Evolutionary conservation across 2,797 vertebrate species (phyloP).

Genomic region (Acanthis flammea): DNA sequence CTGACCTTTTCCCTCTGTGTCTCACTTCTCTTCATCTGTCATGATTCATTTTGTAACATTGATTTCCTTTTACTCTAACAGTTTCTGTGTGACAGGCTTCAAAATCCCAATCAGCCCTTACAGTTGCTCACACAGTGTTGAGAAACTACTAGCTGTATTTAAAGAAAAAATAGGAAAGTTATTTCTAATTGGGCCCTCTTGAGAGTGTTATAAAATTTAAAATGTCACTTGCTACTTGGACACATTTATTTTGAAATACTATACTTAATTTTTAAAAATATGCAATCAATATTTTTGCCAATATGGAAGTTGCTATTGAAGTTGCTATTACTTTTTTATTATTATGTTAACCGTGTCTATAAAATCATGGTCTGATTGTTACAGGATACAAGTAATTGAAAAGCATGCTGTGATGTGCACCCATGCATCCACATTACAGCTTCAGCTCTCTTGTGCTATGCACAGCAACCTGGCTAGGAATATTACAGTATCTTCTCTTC

Average conservation of each 20-base stretch:
- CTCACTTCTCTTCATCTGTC: slow-evolving; percentile 27
- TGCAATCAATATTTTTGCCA: not conserved
- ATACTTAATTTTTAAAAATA: not conserved
- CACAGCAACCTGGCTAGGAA: not conserved
- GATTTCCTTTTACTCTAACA: slow-evolving; percentile 50
- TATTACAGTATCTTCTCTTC: not conserved
- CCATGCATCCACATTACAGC: not conserved
- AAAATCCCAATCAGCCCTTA: slow-evolving; percentile 28
- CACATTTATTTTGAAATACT: not conserved
- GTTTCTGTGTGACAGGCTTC: slow-evolving; percentile 22
- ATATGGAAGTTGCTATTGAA: not conserved
- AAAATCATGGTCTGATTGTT: not conserved
- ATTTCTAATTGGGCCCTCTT: not conserved
- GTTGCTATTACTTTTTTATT: not conserved
- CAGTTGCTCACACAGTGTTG: not conserved
- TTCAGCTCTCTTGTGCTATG: not conserved
- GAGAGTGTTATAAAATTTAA: not conserved
- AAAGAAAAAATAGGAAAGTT: not conserved
- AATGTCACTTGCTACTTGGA: not conserved
- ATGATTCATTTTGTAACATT: slow-evolving; percentile 56
- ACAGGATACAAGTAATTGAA: not conserved
- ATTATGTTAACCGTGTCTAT: not conserved
- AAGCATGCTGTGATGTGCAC: not conserved
- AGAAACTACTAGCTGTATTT: not conserved
- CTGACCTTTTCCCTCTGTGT: slow-evolving; percentile 37